Evolutionary conservation across 2,888 invertebrate species (phyloP).

Genomic region (Phaonia tiefii): DNA sequence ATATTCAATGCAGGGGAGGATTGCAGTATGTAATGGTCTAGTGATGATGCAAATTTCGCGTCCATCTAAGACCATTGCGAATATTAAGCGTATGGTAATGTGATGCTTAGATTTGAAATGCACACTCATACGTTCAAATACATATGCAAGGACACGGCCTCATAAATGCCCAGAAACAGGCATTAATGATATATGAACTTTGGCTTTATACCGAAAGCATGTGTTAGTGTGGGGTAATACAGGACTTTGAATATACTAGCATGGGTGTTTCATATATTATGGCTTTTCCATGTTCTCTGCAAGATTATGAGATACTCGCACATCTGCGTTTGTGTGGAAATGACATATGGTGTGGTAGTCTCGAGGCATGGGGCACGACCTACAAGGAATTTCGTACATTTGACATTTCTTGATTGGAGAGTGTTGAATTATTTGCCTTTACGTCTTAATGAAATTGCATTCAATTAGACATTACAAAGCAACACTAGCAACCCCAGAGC

Average conservation of each 20-base stretch:
- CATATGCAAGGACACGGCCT: background rate
- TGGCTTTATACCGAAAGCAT: background rate
- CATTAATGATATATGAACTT: constrained; percentile 19
- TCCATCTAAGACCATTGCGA: constrained; percentile 33
- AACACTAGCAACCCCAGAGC: constrained; percentile 29
- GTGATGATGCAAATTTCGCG: constrained; percentile 32
- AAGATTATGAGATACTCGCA: too few relatives aligned
- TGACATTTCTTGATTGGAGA: background rate
- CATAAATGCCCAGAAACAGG: background rate
- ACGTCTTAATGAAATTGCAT: constrained; percentile 68
- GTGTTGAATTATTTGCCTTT: constrained; percentile 39
- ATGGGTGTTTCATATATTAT: constrained; percentile 19
- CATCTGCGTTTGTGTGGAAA: background rate
- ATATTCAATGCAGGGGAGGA: too few relatives aligned
- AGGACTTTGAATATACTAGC: background rate
- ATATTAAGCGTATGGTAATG: constrained; percentile 32
- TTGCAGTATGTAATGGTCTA: constrained; percentile 31
- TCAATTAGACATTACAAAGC: constrained; percentile 67
- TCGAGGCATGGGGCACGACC: background rate
- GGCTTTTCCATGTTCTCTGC: constrained; percentile 3
- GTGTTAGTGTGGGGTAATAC: constrained; percentile 10
- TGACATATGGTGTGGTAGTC: background rate
- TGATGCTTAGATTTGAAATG: constrained; percentile 22
- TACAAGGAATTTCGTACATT: constrained; percentile 1
- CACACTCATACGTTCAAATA: constrained; percentile 26